Base-by-base conservation (phyloP, 1,140 invertebrate genomes). In the Rhagoletis zephyria region DNA sequence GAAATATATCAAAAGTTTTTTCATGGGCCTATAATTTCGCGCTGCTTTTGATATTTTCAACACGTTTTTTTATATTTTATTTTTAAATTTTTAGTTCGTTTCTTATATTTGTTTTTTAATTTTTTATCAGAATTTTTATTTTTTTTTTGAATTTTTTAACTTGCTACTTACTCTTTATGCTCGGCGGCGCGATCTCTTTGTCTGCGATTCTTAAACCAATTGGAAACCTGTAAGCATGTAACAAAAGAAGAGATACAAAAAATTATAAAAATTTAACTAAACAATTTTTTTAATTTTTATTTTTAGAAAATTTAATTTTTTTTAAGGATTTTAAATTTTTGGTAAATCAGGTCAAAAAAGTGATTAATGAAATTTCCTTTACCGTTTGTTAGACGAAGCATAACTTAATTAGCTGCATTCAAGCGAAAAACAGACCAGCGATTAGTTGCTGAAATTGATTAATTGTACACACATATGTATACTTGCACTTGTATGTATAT, bases 181-280 rank as follows among this genome's bases (percentile, higher is more conserved):
- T 98, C 97, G 7, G 98, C 97, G 9, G 98, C 98, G 90, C 98
- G 94, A 93, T 99, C 98, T 88, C 98, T 94, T 94, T 99, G 98
- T 93, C 98, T 94, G 89, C 98, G 94, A 94, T 99, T 99, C 94
- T 99, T 99, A 94, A 99, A 99, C 98, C 98, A 99, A 95, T 99
- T 99, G 92, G 96, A 97, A 89, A 96, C 96, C 95, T 99, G 98
- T 88, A 91, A 91, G 87, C 63, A 59, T 40, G 74, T 81, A 30
- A 48, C 63, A 88, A 88, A 88, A 61, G 51, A 81, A 87, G n/a
- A 59, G 42, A 63, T 42, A 6, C 1, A 19, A 19, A 10, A 6
- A 59, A 59, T 59, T 19, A 59, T 85, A 30, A 85, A 85, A 59
- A 59, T 61, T 14, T 61, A 9, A 1, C 4, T 60, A 56, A 14